A percentile compares a stretch with the other conserved stretches of the same genome.
Conservation (phyloP, 2,113 vertebrate species). For the Pelecanoides urinatrix region DNA sequence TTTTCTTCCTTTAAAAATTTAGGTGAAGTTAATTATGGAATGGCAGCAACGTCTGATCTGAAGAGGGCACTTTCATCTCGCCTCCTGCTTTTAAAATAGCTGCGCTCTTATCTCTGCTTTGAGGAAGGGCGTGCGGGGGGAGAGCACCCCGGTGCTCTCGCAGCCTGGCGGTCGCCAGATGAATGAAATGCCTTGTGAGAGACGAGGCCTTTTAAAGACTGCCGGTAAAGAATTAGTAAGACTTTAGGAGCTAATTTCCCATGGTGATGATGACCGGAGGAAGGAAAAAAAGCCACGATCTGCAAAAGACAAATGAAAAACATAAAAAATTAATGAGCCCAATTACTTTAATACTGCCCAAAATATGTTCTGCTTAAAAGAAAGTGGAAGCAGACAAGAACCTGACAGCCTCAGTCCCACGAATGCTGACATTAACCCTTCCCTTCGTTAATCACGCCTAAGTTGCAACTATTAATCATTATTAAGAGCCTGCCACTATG, state of each 20-base stretch:
- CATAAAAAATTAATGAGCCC: neutral
- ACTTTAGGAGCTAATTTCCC: neutral
- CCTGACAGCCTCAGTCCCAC: neutral
- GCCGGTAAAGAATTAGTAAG: neutral
- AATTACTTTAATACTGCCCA: neutral
- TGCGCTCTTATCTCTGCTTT: slow-evolving; percentile 10
- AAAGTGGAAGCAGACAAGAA: neutral
- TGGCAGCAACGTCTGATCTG: neutral
- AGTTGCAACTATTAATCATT: neutral
- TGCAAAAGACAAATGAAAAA: neutral
- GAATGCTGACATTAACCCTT: neutral
- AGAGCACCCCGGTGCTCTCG: neutral
- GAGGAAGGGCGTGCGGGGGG: neutral
- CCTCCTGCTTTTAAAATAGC: slow-evolving; percentile 48
- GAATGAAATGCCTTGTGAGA: neutral
- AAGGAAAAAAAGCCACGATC: neutral
- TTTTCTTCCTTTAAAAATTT: slow-evolving; percentile 44
- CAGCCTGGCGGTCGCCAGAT: neutral
- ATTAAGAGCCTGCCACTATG: neutral
- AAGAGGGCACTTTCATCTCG: slow-evolving; percentile 40
- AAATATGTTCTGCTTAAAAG: neutral
- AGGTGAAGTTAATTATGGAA: slow-evolving; percentile 59
- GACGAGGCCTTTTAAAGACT: neutral
- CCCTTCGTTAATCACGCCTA: neutral
- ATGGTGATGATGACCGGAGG: neutral